A percentile compares a stretch with the other conserved stretches of the same genome.
Conservation (phyloP, 1,140 invertebrate genomes). For the Gonioctena quinquepunctata region DNA sequence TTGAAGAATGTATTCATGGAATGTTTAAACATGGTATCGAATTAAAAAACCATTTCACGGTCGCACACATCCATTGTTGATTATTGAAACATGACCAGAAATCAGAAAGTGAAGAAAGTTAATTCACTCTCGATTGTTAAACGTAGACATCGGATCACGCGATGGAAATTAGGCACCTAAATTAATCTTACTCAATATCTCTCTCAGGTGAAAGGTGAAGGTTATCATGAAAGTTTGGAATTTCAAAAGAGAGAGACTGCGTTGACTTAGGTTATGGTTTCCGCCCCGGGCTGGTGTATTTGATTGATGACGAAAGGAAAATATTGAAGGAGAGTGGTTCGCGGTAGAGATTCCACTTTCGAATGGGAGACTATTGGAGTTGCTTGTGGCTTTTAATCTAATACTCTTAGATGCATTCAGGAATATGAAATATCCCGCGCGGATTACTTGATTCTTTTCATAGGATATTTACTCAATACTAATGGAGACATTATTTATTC, state of each 20-base stretch:
- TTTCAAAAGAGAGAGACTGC: not conserved
- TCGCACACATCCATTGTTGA: not conserved
- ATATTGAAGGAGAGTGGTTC: not conserved
- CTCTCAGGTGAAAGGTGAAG: constrained; percentile 9
- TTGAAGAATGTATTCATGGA: no score
- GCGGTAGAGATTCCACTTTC: not conserved
- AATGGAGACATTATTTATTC: no score
- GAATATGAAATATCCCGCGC: no score
- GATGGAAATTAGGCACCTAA: not conserved
- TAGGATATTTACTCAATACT: no score
- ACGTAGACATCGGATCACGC: not conserved
- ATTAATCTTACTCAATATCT: constrained; percentile 13
- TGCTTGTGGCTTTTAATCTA: not conserved
- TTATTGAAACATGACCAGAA: not conserved
- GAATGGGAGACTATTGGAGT: not conserved
- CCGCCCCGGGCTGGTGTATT: not conserved
- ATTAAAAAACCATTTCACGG: not conserved
- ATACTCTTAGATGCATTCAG: no score
- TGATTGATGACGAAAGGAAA: not conserved
- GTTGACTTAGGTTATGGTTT: constrained; percentile 7
- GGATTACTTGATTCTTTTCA: no score
- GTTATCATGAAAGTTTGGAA: constrained; percentile 12
- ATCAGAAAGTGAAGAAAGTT: not conserved
- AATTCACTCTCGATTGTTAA: not conserved
- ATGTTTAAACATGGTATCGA: no score